Base-by-base conservation (phyloP, 2,888 invertebrate species). In the Andrena bicolor region DNA sequence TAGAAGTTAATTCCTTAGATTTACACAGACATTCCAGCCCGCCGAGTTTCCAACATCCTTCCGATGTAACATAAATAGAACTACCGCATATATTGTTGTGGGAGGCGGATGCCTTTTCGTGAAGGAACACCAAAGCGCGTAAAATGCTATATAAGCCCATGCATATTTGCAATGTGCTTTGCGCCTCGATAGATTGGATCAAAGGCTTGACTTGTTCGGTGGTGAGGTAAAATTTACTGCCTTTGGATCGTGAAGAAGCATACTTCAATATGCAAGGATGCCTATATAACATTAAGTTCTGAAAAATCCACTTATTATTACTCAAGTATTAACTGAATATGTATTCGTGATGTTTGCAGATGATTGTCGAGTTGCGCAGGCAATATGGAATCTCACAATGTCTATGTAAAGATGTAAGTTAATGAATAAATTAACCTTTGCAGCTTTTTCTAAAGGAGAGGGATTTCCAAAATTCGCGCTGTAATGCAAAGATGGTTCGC, bases 31-130 rank as follows among this genome's bases (percentile, higher is more conserved):
- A 97, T 93, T 98, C 98, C 91, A 98, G 95, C 4, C 98, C 98
- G 13, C 97, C 98, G 41, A 98, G 95, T 92, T 97, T 97, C 98
- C 98, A 98, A 77, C 96, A 96, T 0, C 98, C 98, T 94, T 98
- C 97, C 20, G 96, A 95, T 32, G 97, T 96, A 7, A 98, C 96
- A 94, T 97, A 98, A 81, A 98, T 95, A 4, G 98, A 96, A 84
- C 97, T 95, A 86, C 96, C 94, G 92, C 97, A 96, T 7, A 98
- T 95, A 94, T 98, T 98, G 86, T 98, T 97, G 94, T 98, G 98
- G 7, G 97, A 96, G 82, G 96, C 96, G 65, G 94, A 92, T 61
- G 97, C 98, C 95, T 97, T 97, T 87, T 97, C 97, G 91, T 98
- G 97, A 28, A 98, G 95, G 94, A 98, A 98, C 82, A 97, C 96